Conservation (phyloP, 2,888 invertebrate species). For the Diarsia dahlii region DNA sequence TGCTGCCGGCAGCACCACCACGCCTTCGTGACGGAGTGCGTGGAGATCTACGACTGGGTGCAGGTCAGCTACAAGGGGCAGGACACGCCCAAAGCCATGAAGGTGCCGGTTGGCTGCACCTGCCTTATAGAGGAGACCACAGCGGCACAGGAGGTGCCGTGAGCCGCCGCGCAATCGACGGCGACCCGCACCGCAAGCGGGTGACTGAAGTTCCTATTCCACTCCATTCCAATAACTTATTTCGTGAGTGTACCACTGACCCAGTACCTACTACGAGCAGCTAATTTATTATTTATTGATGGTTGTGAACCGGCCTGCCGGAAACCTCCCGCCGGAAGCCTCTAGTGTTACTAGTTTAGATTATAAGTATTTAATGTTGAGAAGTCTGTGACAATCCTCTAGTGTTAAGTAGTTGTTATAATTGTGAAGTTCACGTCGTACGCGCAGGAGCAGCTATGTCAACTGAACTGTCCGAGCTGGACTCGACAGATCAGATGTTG, state of each 20-base stretch:
- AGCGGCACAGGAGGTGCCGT: conserved; percentile 60
- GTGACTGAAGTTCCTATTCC: conserved; percentile 72
- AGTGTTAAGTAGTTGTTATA: conserved; percentile 54
- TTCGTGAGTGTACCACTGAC: conserved; percentile 50
- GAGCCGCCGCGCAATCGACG: conserved; percentile 27
- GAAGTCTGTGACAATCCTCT: conserved; percentile 39
- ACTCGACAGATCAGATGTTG: conserved; percentile 56
- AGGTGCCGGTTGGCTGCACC: conserved; percentile 85
- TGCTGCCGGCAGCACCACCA: conserved; percentile 82
- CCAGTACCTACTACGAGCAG: conserved; percentile 52
- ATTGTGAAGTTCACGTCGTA: conserved; percentile 28
- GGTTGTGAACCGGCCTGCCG: conserved; percentile 61
- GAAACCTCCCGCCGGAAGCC: conserved; percentile 24
- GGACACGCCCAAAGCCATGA: conserved; percentile 62
- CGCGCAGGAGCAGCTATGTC: conserved; percentile 64
- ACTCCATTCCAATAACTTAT: conserved; percentile 63
- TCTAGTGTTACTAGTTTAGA: conserved; percentile 47
- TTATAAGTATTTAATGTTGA: conserved; percentile 57
- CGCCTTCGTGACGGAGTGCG: conserved; percentile 81
- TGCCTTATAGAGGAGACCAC: conserved; percentile 80
- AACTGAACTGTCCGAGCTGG: conserved; percentile 59
- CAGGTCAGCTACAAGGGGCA: conserved; percentile 77
- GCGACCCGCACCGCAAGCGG: conserved; percentile 26
- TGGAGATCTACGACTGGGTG: conserved; percentile 84
- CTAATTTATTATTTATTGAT: conserved; percentile 67